Percentiles rank a stretch among this genome's conserved stretches.
These are phyloP conservation scores for Phylloscopus whistleri DNA, from an alignment of 2,113 vertebrate genomes.

Conservation along the genomic window DNA sequence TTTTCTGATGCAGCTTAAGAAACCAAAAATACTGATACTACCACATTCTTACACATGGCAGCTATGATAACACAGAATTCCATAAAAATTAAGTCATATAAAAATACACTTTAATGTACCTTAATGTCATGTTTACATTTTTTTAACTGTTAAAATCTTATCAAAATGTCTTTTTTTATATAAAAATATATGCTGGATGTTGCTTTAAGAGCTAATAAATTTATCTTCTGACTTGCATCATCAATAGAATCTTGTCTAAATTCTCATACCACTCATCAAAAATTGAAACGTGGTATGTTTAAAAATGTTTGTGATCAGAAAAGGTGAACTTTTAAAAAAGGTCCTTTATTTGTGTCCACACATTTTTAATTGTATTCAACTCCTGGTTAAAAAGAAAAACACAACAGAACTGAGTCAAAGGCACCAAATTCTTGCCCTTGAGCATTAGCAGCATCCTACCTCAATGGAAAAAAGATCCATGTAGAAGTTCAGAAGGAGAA, in stretches of 20 bases:
- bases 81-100: background rate
- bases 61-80: background rate
- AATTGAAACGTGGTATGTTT: background rate
- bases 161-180: background rate
- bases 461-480: background rate
- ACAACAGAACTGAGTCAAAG: background rate
- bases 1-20: background rate
- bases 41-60: background rate
- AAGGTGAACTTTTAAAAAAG: background rate
- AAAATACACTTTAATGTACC: background rate
- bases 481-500: background rate
- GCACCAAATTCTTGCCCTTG: background rate
- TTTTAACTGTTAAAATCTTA: background rate
- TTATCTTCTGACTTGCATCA: background rate
- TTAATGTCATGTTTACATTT: background rate
- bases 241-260: background rate
- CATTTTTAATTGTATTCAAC: background rate
- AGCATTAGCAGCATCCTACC: background rate
- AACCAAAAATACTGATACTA: background rate
- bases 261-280: background rate
- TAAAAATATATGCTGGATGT: background rate
- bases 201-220: background rate
- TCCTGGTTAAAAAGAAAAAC: background rate
- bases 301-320: background rate
- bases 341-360: background rate